A percentile compares a stretch with the other conserved stretches of the same genome.
These are phyloP conservation scores for Rhea pennata DNA, from an alignment of 2,113 vertebrate genomes.

Conservation along the genomic window DNA sequence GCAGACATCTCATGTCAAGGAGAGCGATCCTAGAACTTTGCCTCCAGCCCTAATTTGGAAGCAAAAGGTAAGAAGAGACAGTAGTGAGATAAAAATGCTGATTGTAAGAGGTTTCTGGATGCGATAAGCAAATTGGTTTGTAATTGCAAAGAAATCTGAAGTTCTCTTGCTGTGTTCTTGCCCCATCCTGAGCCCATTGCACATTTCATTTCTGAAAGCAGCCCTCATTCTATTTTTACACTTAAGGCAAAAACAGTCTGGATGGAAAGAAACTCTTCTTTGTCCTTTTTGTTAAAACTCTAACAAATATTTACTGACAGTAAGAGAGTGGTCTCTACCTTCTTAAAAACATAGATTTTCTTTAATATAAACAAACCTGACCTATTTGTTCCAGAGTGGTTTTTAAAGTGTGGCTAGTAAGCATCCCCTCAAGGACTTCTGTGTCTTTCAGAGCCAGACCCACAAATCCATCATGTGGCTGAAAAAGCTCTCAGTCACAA, in stretches of 20 bases:
- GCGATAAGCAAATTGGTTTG: neutral
- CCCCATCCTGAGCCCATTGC: accelerated
- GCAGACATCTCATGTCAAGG: neutral
- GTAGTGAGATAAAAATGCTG: neutral
- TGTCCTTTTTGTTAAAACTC: neutral
- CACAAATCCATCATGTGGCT: neutral
- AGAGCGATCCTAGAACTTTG: neutral
- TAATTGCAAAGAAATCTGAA: conserved; percentile 11
- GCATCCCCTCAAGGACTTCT: neutral
- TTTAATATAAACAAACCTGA: neutral
- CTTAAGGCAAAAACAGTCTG: neutral
- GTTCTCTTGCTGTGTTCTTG: neutral
- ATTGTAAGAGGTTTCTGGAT: neutral
- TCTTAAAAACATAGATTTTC: neutral
- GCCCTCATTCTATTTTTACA: neutral
- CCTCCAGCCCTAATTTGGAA: neutral
- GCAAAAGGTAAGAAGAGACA: conserved; percentile 36
- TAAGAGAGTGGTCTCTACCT: neutral
- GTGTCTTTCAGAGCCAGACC: neutral
- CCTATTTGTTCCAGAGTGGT: neutral
- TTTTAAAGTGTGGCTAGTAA: neutral
- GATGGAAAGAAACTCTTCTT: neutral
- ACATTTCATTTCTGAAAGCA: neutral
- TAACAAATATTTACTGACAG: neutral
- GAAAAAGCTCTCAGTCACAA: neutral